Evolutionary conservation across 1,140 invertebrate genomes (phyloP).

Genomic region (Micrasema minimum): DNA sequence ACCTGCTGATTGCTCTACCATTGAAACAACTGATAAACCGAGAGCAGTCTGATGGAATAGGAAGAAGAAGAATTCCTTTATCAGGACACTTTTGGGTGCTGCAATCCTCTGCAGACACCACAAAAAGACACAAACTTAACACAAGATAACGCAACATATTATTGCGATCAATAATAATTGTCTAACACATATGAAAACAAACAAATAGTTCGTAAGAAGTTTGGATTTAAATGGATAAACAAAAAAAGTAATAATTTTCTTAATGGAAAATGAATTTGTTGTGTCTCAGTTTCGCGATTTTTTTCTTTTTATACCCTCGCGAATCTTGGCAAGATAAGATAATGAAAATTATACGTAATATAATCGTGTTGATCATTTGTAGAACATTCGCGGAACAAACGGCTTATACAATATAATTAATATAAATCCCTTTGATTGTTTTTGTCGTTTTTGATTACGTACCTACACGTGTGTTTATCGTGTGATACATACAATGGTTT

Average conservation of each 20-base stretch:
- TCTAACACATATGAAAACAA: no score
- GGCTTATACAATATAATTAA: no score
- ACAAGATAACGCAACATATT: constrained; percentile 6
- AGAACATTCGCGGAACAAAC: constrained; percentile 9
- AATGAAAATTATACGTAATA: not conserved
- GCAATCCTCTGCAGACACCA: constrained; percentile 1
- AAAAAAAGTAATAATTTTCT: no score
- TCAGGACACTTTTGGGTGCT: constrained; percentile 2
- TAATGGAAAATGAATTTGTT: no score
- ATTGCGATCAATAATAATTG: no score
- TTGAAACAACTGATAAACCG: constrained; percentile 24
- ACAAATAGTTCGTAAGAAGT: no score
- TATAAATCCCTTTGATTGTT: no score
- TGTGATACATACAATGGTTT: not conserved
- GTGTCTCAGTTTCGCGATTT: constrained; percentile 14
- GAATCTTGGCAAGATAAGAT: constrained; percentile 20
- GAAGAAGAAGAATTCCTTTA: not conserved
- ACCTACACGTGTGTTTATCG: not conserved
- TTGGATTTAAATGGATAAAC: no score
- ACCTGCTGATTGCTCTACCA: constrained; percentile 35
- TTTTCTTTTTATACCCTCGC: constrained; percentile 26
- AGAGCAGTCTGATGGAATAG: constrained; percentile 28
- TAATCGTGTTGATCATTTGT: not conserved
- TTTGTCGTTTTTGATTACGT: no score
- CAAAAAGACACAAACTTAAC: not conserved